These are phyloP conservation scores for Cabera pusaria DNA, from an alignment of 2,888 invertebrate species.

Conservation along the genomic window DNA sequence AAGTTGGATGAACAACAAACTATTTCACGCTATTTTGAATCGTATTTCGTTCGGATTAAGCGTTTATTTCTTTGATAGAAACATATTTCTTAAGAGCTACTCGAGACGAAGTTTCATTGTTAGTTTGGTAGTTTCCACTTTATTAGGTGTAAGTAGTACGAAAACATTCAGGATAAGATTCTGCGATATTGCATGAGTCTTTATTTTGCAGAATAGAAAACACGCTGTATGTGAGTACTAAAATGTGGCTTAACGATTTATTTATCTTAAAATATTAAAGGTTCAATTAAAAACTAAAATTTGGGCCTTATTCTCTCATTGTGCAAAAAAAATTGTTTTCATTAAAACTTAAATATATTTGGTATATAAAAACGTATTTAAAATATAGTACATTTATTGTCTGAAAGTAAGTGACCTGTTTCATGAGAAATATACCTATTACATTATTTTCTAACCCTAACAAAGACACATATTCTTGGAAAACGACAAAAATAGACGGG, in stretches of 20 bases:
- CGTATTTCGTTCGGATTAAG: background rate
- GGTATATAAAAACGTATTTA: too few species aligned
- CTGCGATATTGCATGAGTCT: constrained; percentile 2
- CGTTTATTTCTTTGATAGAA: background rate
- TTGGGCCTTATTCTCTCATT: too few species aligned
- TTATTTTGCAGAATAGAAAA: background rate
- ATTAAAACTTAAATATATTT: too few species aligned
- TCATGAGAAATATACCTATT: too few species aligned
- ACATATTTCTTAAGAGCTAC: constrained; percentile 3
- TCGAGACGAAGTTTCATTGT: constrained; percentile 10
- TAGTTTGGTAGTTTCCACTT: constrained; percentile 13
- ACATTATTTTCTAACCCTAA: too few species aligned
- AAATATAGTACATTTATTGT: too few species aligned
- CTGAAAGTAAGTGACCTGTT: too few species aligned
- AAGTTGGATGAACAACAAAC: constrained; percentile 1
- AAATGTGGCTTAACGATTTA: background rate
- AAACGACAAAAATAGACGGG: too few species aligned
- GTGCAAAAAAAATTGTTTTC: too few species aligned
- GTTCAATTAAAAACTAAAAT: too few species aligned
- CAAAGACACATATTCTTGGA: too few species aligned
- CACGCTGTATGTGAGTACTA: background rate
- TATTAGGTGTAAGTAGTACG: constrained; percentile 2
- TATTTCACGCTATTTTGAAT: background rate
- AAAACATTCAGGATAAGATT: constrained; percentile 1
- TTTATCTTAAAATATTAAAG: too few species aligned